Evolutionary conservation across 2,888 invertebrate species (phyloP), one percentile per base, ranked within the genome.

Genomic region (Rhyacophila evoluta): DNA sequence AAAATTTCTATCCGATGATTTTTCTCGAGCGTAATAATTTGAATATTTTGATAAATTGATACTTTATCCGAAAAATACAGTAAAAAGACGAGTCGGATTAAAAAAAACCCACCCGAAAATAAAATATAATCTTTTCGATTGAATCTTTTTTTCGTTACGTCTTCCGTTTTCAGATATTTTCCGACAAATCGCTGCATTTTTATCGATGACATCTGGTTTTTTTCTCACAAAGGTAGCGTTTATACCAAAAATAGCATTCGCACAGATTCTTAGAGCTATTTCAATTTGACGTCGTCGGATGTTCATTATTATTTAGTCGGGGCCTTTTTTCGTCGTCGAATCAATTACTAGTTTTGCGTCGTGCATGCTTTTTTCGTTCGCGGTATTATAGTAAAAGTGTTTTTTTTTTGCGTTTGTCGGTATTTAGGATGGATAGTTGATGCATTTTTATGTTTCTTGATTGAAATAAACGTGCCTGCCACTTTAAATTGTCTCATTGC

Each of bases 401-500:
- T 55, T 55, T 38, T 38, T 38, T 39, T 39, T 39, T 15, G 6
- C 4, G 15, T 39, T 39, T 2, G 29, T 6, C 29, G 6, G 29
- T 55, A 55, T 55, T 55, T 25, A 25, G 55, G 19, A 55, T 8
- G 10, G 19, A 55, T 8, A 8, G 55, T 55, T 25, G 55, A 55
- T 55, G 55, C 55, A 55, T 15, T 55, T 55, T 55, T 55, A 25
- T 55, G 10, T 55, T 55, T 55, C 25, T 55, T 55, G 55, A 55
- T 55, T 55, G 55, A 55, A 55, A 55, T 55, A 55, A 55, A 55
- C 55, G 55, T 55, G 55, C 55, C 19, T 55, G 55, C 55, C 55
- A 55, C 55, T 25, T 55, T 55, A 55, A 55, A 55, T 55, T 19
- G 55, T 55, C 55, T 55, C 55, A 55, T 55, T 55, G 55, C 10